Evolutionary conservation across 2,888 invertebrate species (phyloP), one percentile per base, ranked within the genome.

Genomic region (Notodonta dromedarius): DNA sequence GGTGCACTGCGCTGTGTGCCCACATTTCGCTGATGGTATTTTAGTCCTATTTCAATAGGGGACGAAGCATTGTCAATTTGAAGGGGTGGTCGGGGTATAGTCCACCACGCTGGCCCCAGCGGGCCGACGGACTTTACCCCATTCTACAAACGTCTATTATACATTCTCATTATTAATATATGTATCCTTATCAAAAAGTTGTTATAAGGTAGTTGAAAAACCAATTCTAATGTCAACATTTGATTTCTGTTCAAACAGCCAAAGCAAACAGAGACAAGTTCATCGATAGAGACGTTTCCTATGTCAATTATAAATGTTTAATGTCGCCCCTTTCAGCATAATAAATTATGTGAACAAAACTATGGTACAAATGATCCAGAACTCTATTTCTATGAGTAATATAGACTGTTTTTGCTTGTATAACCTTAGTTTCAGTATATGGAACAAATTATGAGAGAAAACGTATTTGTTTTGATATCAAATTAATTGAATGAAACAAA

Each of bases 251-350:
- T 24, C 9, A 32, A 12, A 52, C 52, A 52, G 32, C 4, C 32
- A 35, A 60, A 62, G 56, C 60, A 52, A 44, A 59, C 52, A 16
- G 32, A 14, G 40, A 44, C 40, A 55, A 48, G 62, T 40, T 61
- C 56, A 58, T 62, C 60, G 62, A 73, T 66, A 46, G 63, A 12
- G 63, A 63, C 62, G 61, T 70, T 71, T 70, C 40, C 58, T 61
- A 39, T 53, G 67, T 71, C 71, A 70, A 70, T 63, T 73, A 70
- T 71, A 58, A 66, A 73, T 73, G 58, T 73, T 73, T 70, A 73
- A 70, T 70, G 46, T 53, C 62, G 62, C 46, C 60, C 8, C 35
- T 35, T 56, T 60, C 53, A 42, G 40, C n/a, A 56, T 62, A 58
- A 59, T 63, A 61, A 42, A 63, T 65, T 59, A 53, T 50, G n/a